Conservation (phyloP, 2,888 invertebrate species). For the Stictocephala bisonia region DNA sequence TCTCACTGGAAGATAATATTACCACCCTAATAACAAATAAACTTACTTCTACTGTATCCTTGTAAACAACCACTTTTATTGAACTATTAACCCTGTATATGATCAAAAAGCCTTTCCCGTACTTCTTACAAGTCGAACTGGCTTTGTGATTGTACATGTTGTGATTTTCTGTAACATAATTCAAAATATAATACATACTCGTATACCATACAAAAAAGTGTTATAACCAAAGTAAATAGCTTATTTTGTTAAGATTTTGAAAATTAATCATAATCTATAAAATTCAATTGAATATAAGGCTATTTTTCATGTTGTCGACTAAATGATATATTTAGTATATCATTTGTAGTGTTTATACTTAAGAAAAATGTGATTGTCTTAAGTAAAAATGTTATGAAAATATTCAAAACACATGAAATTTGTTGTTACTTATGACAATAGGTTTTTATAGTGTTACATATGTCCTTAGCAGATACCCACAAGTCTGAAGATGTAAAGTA, state of each 20-base stretch:
- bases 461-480: constrained; percentile 96
- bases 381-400: too few relatives aligned
- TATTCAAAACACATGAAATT: background rate
- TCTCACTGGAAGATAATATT: too few relatives aligned
- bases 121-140: constrained; percentile 13
- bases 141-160: background rate
- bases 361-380: too few relatives aligned
- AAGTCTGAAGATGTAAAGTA: constrained; percentile 99
- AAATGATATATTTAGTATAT: too few relatives aligned
- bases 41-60: too few relatives aligned
- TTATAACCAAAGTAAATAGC: background rate
- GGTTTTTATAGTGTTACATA: background rate
- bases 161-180: background rate
- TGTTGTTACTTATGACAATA: constrained; percentile 3
- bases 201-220: too few relatives aligned
- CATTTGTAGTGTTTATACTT: too few relatives aligned
- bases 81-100: too few relatives aligned
- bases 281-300: too few relatives aligned
- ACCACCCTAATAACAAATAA: too few relatives aligned
- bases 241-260: background rate
- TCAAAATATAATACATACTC: background rate
- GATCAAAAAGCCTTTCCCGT: background rate
- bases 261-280: background rate
- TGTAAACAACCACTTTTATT: too few relatives aligned
- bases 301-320: too few relatives aligned